A percentile compares a stretch with the other conserved stretches of the same genome.
phyloP scores from a whole-genome alignment of 2,888 invertebrate species.

The Scaptomyza reducta region DNA sequence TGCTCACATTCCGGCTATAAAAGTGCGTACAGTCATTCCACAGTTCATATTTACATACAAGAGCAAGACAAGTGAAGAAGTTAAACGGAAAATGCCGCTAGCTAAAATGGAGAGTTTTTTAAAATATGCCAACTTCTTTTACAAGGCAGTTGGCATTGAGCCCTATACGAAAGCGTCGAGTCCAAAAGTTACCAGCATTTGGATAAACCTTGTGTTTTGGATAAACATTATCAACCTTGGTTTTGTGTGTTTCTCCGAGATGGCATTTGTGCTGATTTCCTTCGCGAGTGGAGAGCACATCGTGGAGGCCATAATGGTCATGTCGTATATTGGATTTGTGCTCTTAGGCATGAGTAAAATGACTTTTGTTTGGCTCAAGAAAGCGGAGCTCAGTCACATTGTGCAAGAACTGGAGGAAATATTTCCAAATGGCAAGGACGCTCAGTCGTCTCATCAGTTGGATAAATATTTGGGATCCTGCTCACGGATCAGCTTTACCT shows the following conservation, averaged over 20 bases:
- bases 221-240: slow-evolving; percentile 61
- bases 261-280: slow-evolving; percentile 64
- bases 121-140: slow-evolving; percentile 74
- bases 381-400: slow-evolving; percentile 57
- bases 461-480: slow-evolving; percentile 51
- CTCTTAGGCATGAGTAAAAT: slow-evolving; percentile 76
- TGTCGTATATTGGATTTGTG: slow-evolving; percentile 80
- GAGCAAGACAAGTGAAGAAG: background rate
- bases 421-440: slow-evolving; percentile 49
- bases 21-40: slow-evolving; percentile 8
- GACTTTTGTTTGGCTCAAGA: slow-evolving; percentile 71
- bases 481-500: slow-evolving; percentile 61
- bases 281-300: slow-evolving; percentile 59
- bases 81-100: slow-evolving; percentile 28
- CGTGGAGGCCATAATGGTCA: slow-evolving; percentile 71
- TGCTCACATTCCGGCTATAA: slow-evolving; percentile 33
- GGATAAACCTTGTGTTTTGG: slow-evolving; percentile 54
- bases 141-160: slow-evolving; percentile 64
- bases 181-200: slow-evolving; percentile 2
- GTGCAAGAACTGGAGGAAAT: slow-evolving; percentile 61
- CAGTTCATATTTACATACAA: background rate
- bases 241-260: slow-evolving; percentile 51
- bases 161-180: slow-evolving; percentile 44
- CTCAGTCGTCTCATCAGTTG: slow-evolving; percentile 52
- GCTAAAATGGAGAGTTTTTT: slow-evolving; percentile 65